Evolutionary conservation across 2,888 invertebrate species (phyloP).

Genomic region (Patella caerulea): DNA sequence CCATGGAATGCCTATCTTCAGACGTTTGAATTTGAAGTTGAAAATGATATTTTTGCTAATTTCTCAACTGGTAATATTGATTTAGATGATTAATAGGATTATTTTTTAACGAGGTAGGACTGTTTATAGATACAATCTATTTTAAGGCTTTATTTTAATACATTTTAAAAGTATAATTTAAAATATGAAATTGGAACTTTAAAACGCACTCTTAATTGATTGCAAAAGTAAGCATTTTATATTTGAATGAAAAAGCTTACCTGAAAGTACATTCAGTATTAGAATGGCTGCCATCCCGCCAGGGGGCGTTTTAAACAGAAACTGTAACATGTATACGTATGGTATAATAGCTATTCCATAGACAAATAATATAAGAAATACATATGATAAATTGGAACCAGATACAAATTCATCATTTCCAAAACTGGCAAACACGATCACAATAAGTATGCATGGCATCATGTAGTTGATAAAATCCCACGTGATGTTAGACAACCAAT

Average conservation of each 20-base stretch:
- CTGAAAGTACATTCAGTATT: conserved; percentile 81
- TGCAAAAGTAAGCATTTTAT: conserved; percentile 43
- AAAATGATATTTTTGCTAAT: too few relatives aligned
- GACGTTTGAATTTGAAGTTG: too few relatives aligned
- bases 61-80: too few relatives aligned
- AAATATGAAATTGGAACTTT: too few relatives aligned
- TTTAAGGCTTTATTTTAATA: too few relatives aligned
- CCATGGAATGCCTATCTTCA: too few relatives aligned
- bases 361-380: conserved; percentile 78
- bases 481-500: conserved; percentile 80
- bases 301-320: conserved; percentile 81
- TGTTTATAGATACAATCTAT: too few relatives aligned
- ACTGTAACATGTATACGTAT: conserved; percentile 80
- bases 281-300: conserved; percentile 83
- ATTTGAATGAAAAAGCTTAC: conserved; percentile 70
- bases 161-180: too few relatives aligned
- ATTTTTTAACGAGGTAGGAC: too few relatives aligned
- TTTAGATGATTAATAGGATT: too few relatives aligned
- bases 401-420: conserved; percentile 77
- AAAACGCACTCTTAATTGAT: too few relatives aligned
- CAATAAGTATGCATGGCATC: conserved; percentile 75
- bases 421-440: conserved; percentile 79
- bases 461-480: conserved; percentile 81
- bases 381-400: conserved; percentile 52
- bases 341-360: conserved; percentile 84